Evolutionary conservation across 2,113 vertebrate species (phyloP).

Genomic region (Cyphomyrus plagiostoma): DNA sequence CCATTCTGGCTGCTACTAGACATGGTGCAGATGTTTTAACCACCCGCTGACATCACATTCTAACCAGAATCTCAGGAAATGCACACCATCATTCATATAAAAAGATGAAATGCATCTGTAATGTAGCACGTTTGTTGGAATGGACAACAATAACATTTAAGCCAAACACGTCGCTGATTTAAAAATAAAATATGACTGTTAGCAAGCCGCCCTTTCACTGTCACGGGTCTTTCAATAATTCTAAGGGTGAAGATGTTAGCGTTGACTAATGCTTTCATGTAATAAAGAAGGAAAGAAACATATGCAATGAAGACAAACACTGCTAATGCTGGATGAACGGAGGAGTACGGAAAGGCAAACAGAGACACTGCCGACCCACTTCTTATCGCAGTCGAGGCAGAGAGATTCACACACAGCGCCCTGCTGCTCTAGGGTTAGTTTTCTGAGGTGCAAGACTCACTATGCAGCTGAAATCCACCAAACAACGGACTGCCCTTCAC

Average conservation of each 20-base stretch:
- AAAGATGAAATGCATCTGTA: neutral
- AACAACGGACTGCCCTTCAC: neutral
- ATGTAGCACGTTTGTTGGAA: neutral
- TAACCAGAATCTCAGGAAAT: neutral
- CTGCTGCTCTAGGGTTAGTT: constrained; percentile 29
- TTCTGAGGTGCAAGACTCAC: constrained; percentile 12
- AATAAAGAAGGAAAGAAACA: neutral
- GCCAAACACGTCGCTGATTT: neutral
- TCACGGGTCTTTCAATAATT: neutral
- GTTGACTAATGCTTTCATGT: neutral
- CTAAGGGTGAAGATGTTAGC: neutral
- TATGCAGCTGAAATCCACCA: constrained; percentile 48
- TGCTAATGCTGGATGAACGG: neutral
- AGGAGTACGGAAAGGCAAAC: neutral
- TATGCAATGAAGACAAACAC: neutral
- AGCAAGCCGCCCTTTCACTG: neutral
- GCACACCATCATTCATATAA: neutral
- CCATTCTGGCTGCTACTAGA: neutral
- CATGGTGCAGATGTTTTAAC: neutral
- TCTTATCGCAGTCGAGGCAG: neutral
- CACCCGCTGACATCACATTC: neutral
- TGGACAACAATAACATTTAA: neutral
- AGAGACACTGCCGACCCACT: neutral
- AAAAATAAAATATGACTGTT: neutral
- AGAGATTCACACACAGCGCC: neutral